A percentile compares a stretch with the other conserved stretches of the same genome.
These are phyloP conservation scores for Jaculus jaculus DNA, from an alignment of 2,113 vertebrate genomes.

Conservation along the genomic window DNA sequence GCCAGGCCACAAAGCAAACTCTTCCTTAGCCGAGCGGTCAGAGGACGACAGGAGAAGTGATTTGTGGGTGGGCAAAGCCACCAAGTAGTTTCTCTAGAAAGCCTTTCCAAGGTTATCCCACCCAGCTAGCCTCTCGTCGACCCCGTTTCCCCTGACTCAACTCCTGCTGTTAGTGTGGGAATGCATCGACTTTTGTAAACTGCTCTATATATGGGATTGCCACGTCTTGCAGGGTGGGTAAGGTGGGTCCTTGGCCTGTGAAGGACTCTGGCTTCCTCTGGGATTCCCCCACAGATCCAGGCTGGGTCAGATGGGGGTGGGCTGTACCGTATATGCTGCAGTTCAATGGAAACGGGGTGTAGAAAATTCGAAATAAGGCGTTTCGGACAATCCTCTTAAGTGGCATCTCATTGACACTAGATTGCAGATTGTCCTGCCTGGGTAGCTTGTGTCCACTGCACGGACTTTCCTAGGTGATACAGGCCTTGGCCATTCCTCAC, in stretches of 20 bases:
- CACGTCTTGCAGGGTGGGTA: neutral
- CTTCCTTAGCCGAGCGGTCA: constrained; percentile 24
- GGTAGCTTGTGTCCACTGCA: too few species aligned
- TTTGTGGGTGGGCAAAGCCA: constrained; percentile 20
- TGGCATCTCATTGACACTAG: neutral
- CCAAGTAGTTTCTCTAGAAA: constrained; percentile 4
- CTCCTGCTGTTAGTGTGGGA: neutral
- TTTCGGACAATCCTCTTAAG: neutral
- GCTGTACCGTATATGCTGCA: neutral
- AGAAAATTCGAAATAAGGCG: neutral
- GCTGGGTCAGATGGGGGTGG: neutral
- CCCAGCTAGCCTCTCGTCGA: neutral
- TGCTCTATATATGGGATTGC: neutral
- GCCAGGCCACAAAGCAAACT: constrained; percentile 65
- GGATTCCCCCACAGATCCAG: neutral
- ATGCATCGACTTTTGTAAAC: neutral
- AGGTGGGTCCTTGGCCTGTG: neutral
- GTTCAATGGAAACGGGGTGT: neutral
- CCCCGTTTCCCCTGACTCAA: fast-evolving
- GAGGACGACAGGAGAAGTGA: constrained; percentile 3
- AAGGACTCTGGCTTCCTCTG: neutral
- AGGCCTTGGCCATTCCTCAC: neutral
- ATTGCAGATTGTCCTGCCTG: neutral
- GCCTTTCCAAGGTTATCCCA: neutral
- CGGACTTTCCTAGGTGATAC: neutral